Conservation (phyloP, 2,888 invertebrate genomes). For the Mimumesa dahlbomi region DNA sequence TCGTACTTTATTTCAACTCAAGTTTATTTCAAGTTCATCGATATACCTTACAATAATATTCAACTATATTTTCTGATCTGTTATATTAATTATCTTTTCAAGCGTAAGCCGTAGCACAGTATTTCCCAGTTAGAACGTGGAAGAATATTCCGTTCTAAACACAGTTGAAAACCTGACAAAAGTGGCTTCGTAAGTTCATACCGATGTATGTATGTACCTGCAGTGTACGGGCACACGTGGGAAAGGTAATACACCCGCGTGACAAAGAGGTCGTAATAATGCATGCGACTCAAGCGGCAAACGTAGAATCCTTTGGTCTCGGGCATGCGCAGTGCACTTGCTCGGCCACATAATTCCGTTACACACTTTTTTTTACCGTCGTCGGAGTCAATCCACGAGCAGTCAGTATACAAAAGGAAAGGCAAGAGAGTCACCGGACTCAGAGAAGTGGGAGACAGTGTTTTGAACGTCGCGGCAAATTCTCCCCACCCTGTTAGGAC, state of each 20-base stretch:
- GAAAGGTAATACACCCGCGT: not conserved
- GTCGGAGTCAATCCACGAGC: slow-evolving; percentile 37
- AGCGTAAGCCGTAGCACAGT: too few species aligned
- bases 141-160: too few species aligned
- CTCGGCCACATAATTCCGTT: slow-evolving; percentile 49
- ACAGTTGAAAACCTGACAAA: not conserved
- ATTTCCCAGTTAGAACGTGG: too few species aligned
- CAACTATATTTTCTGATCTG: too few species aligned
- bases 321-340: slow-evolving; percentile 62
- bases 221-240: not conserved
- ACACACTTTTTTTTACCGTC: slow-evolving; percentile 53
- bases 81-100: too few species aligned
- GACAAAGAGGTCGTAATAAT: slow-evolving; percentile 16
- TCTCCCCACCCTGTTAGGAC: slow-evolving; percentile 35
- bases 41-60: too few species aligned
- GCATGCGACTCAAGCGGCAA: slow-evolving; percentile 8
- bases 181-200: not conserved
- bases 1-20: too few species aligned
- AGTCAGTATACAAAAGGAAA: slow-evolving; percentile 41
- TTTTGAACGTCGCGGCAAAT: slow-evolving; percentile 52
- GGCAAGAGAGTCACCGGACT: slow-evolving; percentile 27
- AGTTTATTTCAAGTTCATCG: too few species aligned
- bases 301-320: slow-evolving; percentile 8
- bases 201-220: not conserved
- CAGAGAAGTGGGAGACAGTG: slow-evolving; percentile 39